phyloP scores from a whole-genome alignment of 2,113 vertebrate genomes.

The Trogon surrucura region DNA sequence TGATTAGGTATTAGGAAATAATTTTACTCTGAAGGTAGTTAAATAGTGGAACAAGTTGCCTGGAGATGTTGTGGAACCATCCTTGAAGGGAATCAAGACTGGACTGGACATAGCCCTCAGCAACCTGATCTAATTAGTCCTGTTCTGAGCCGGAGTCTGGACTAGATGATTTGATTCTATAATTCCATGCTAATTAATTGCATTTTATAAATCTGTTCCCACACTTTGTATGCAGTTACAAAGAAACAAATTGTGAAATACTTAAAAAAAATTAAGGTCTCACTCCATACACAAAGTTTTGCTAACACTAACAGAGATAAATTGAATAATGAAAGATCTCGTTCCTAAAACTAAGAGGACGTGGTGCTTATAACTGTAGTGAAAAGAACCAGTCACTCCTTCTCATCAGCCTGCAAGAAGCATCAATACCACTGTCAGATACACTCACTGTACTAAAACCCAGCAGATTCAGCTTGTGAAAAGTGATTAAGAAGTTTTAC shows the following conservation, averaged over 20 bases:
- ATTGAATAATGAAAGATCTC: not conserved
- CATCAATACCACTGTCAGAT: not conserved
- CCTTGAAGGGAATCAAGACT: not conserved
- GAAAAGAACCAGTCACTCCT: not conserved
- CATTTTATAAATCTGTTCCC: not conserved
- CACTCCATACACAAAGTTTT: not conserved
- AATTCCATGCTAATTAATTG: not conserved
- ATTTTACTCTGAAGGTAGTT: not conserved
- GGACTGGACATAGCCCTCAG: not conserved
- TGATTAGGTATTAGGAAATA: not conserved
- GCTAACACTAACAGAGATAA: not conserved
- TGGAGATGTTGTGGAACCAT: not conserved
- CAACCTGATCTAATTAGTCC: not conserved
- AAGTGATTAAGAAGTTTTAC: not conserved
- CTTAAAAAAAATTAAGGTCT: not conserved
- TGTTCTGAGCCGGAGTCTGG: not conserved
- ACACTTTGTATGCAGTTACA: not conserved
- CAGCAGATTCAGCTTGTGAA: not conserved
- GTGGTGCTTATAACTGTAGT: not conserved
- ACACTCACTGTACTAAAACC: not conserved
- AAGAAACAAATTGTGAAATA: not conserved
- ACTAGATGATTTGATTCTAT: not conserved
- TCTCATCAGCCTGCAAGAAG: not conserved
- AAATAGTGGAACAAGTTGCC: not conserved
- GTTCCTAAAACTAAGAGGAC: not conserved